Base-by-base conservation (phyloP, 2,113 vertebrate species). In the Catharus bicknelli region DNA sequence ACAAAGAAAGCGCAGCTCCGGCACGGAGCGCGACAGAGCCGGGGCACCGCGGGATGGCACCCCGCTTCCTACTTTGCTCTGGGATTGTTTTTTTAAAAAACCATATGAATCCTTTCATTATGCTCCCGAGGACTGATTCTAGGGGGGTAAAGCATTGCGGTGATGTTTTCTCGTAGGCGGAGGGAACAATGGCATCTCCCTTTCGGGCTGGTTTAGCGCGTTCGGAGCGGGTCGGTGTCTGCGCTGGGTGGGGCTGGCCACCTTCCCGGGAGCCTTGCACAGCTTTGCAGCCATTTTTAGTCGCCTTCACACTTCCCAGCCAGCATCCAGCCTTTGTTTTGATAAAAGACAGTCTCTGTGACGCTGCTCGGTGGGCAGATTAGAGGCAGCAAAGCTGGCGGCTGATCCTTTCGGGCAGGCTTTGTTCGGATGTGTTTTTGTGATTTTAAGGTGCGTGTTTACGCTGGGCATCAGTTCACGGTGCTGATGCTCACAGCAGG, bases 201-300 rank as follows among this genome's bases (percentile, higher is more conserved):
- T 94, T 92, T 69, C 9, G 84, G 93, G 86, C 13, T 70, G 57
- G 85, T 86, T 86, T 88, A n/a, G 90, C 90, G 74, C 88, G 14
- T 97, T 97, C 93, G 13, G 78, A 94, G 95, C 84, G 36, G 72
- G 93, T 96, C 88, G 73, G 63, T 93, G 91, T 80, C 70, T 87
- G 93, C 51, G 77, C 94, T 97, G 98, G 98, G 98, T 98, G 98
- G 98, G 98, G 98, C 97, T 96, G 90, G 95, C 94, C 96, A 96
- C 96, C 94, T 92, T 88, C 90, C 89, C 61, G 42, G 72, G 81
- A 30, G 66, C 72, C 96, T 96, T 82, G 95, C 94, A 63, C 95
- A 61, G 97, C 95, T 97, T 95, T 97, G 95, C 98, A 98, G 98
- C 98, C 98, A 98, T 98, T 97, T 98, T 98, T 97, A 96, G 97